A percentile compares a stretch with the other conserved stretches of the same genome.
Conservation (phyloP, 2,113 vertebrate genomes). For the Suricata suricatta region DNA sequence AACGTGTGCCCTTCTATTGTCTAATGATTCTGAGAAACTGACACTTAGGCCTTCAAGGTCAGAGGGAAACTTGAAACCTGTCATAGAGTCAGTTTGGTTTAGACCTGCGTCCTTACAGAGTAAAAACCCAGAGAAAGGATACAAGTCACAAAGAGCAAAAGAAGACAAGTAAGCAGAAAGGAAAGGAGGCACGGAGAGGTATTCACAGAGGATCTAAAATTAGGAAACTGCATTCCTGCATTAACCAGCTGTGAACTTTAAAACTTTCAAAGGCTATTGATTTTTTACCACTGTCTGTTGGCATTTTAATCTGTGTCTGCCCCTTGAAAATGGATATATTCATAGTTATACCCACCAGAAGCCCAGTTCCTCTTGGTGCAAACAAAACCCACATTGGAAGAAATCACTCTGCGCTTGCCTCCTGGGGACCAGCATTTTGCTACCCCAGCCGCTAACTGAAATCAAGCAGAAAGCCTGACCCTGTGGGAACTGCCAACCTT, state of each 20-base stretch:
- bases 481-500: background rate
- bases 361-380: background rate
- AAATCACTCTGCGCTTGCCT: background rate
- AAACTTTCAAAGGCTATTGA: background rate
- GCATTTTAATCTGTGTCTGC: background rate
- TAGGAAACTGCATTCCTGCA: fast-evolving
- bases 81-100: too few relatives aligned
- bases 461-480: background rate
- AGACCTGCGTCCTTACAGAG: too few relatives aligned
- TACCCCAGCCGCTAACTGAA: too few relatives aligned
- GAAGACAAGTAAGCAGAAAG: background rate
- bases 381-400: background rate
- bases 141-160: background rate
- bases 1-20: too few relatives aligned
- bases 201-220: background rate
- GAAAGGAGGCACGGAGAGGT: too few relatives aligned
- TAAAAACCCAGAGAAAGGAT: background rate
- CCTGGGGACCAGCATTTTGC: fast-evolving
- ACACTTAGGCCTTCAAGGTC: too few relatives aligned
- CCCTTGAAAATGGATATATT: background rate
- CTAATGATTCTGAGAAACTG: too few relatives aligned
- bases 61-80: too few relatives aligned
- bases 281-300: background rate
- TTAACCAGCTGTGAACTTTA: background rate
- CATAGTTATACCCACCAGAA: background rate